Conservation (phyloP, 2,113 vertebrate genomes). For the Mormyrus iriodes region DNA sequence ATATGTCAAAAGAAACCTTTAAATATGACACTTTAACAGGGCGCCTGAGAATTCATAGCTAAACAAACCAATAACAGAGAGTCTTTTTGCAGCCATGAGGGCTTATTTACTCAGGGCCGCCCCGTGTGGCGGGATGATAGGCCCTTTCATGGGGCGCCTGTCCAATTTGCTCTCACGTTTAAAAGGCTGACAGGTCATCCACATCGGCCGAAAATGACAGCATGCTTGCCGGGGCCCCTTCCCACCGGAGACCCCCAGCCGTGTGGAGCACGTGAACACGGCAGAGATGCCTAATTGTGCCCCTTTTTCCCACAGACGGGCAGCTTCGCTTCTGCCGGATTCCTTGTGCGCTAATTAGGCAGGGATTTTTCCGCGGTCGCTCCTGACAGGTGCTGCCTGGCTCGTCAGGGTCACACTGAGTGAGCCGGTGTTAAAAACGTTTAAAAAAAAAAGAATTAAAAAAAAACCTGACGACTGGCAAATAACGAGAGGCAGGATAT, state of each 20-base stretch:
- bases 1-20: neutral
- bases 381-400: conserved; percentile 98
- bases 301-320: conserved; percentile 77
- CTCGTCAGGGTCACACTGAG: conserved; percentile 92
- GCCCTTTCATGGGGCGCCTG: neutral
- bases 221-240: conserved; percentile 25
- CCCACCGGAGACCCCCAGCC: conserved; percentile 39
- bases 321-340: conserved; percentile 78
- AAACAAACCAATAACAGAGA: neutral
- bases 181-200: conserved; percentile 21
- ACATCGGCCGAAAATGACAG: conserved; percentile 17
- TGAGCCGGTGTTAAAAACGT: conserved; percentile 79
- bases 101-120: neutral
- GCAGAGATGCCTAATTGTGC: conserved; percentile 82
- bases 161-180: neutral
- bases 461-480: conserved; percentile 84
- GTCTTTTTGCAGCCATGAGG: neutral
- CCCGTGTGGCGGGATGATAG: neutral
- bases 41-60: neutral
- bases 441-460: conserved; percentile 78
- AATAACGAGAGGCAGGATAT: conserved; percentile 90
- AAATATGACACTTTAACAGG: neutral
- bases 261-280: conserved; percentile 38
- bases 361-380: conserved; percentile 88
- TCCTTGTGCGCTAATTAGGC: conserved; percentile 97